A percentile compares a stretch with the other conserved stretches of the same genome.
phyloP scores from a whole-genome alignment of 2,888 invertebrate genomes.

The Disparrhopalites patrizii region DNA sequence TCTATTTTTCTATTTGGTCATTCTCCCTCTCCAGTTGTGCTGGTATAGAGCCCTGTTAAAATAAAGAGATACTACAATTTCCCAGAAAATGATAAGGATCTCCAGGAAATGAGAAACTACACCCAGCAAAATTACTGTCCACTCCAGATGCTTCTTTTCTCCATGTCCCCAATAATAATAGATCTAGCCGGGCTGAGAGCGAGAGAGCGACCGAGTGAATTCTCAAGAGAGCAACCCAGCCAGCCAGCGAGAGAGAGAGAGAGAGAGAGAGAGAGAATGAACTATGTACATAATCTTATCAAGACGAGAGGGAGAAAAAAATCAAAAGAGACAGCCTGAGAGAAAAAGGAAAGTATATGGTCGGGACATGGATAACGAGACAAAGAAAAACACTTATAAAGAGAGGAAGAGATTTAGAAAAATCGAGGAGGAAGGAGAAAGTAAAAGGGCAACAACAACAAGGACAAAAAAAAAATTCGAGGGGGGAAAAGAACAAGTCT shows the following conservation, averaged over 20 bases:
- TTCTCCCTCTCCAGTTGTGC: too few relatives aligned
- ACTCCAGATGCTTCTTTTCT: not conserved
- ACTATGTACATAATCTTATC: too few relatives aligned
- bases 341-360: too few relatives aligned
- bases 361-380: too few relatives aligned
- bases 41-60: not conserved
- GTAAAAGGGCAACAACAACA: not conserved
- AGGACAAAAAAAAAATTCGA: not conserved
- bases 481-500: not conserved
- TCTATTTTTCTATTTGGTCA: too few relatives aligned
- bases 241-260: not conserved
- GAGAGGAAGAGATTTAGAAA: not conserved
- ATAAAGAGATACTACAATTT: not conserved
- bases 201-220: not conserved
- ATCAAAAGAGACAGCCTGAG: too few relatives aligned
- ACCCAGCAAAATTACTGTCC: conserved; percentile 8
- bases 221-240: too few relatives aligned
- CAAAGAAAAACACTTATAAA: not conserved
- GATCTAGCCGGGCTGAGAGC: not conserved
- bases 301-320: too few relatives aligned
- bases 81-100: not conserved
- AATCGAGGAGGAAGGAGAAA: not conserved
- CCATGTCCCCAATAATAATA: not conserved
- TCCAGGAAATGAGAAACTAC: conserved; percentile 1
- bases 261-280: too few relatives aligned